A percentile compares a stretch with the other conserved stretches of the same genome.
These are phyloP conservation scores for Fabriciana adippe DNA, from an alignment of 2,888 invertebrate genomes.

Conservation along the genomic window DNA sequence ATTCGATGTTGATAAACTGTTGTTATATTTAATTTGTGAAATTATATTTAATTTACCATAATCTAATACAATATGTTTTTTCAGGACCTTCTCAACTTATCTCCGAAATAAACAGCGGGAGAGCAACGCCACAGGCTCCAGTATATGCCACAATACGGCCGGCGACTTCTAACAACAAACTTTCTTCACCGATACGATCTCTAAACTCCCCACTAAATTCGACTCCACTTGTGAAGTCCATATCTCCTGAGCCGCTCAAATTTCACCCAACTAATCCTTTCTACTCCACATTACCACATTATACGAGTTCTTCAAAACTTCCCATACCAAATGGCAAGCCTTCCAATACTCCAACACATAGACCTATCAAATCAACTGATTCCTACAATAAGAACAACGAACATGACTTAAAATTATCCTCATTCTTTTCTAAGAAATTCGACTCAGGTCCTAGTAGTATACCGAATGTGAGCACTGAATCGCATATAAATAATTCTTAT, in stretches of 20 bases:
- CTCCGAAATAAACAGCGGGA: constrained; percentile 59
- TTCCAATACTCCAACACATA: constrained; percentile 56
- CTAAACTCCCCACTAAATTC: constrained; percentile 65
- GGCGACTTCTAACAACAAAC: constrained; percentile 58
- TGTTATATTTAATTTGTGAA: too few relatives aligned
- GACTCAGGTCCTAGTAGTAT: constrained; percentile 59
- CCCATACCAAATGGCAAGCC: constrained; percentile 70
- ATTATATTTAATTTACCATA: too few relatives aligned
- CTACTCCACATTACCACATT: constrained; percentile 74
- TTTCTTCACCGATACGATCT: constrained; percentile 55
- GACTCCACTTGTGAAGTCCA: constrained; percentile 63
- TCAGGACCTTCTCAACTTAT: constrained; percentile 75
- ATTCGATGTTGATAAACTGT: too few relatives aligned
- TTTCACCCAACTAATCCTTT: constrained; percentile 78
- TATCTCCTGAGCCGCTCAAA: constrained; percentile 58
- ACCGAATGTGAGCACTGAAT: constrained; percentile 55
- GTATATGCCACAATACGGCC: constrained; percentile 74
- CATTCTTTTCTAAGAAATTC: constrained; percentile 51
- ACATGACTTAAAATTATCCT: constrained; percentile 35
- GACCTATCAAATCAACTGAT: constrained; percentile 58
- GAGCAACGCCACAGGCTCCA: constrained; percentile 70
- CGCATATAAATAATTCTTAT: constrained; percentile 34
- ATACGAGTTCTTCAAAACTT: constrained; percentile 71
- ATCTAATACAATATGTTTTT: constrained; percentile 47
- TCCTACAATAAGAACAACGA: constrained; percentile 51